A percentile compares a stretch with the other conserved stretches of the same genome.
Evolutionary conservation across 2,888 invertebrate species (phyloP).

Genomic region (Osmoderma eremita): DNA sequence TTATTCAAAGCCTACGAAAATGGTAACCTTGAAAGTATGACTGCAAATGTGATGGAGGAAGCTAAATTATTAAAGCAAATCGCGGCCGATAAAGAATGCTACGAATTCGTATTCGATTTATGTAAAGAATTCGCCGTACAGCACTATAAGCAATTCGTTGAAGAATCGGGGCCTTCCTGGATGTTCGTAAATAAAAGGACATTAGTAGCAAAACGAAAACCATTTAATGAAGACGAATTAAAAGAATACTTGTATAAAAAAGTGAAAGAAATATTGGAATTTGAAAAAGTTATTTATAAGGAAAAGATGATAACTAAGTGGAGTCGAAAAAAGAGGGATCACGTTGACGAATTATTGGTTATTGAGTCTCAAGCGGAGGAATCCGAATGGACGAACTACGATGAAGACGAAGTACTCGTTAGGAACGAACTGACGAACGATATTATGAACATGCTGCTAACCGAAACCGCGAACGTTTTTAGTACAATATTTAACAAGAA

Average conservation of each 20-base stretch:
- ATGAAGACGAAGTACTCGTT: constrained; percentile 75
- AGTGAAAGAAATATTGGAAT: constrained; percentile 67
- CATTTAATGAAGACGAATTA: constrained; percentile 64
- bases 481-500: constrained; percentile 51
- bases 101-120: constrained; percentile 71
- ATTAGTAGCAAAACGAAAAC: constrained; percentile 63
- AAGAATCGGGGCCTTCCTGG: constrained; percentile 67
- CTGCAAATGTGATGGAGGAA: constrained; percentile 55
- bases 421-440: constrained; percentile 71
- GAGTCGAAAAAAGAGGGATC: constrained; percentile 73
- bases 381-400: constrained; percentile 78
- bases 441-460: constrained; percentile 67
- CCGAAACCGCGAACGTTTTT: constrained; percentile 62
- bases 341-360: constrained; percentile 77
- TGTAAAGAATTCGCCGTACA: constrained; percentile 70
- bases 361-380: constrained; percentile 78
- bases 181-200: constrained; percentile 62
- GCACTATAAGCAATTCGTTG: constrained; percentile 63
- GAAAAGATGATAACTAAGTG: constrained; percentile 71
- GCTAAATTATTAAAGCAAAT: constrained; percentile 40
- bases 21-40: constrained; percentile 54
- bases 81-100: constrained; percentile 64
- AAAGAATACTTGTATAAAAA: constrained; percentile 66
- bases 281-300: constrained; percentile 65
- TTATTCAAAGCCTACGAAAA: constrained; percentile 63